Conservation (phyloP, 2,113 vertebrate species). For the Mus spicilegus region DNA sequence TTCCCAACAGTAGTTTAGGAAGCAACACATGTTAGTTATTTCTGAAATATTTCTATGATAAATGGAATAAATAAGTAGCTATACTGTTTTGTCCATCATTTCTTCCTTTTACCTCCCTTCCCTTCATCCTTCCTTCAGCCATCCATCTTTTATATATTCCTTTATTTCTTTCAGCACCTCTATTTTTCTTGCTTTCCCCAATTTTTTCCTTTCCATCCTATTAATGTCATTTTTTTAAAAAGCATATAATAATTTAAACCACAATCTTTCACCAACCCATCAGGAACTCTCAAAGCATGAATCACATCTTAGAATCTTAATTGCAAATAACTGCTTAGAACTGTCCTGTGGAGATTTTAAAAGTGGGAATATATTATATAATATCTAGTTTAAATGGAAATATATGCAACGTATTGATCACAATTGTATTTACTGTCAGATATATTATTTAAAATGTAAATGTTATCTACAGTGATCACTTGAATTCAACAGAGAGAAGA, state of each 20-base stretch:
- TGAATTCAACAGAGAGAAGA: background rate
- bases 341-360: background rate
- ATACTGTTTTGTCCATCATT: background rate
- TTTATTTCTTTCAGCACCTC: background rate
- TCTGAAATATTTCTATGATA: constrained; percentile 19
- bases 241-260: background rate
- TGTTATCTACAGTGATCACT: background rate
- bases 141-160: background rate
- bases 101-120: background rate
- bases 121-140: accelerated
- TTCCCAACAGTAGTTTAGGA: background rate
- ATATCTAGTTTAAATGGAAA: background rate
- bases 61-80: background rate
- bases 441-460: background rate
- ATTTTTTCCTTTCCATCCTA: background rate
- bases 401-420: background rate
- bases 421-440: background rate
- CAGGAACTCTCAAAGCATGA: background rate
- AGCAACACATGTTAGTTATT: constrained; percentile 46
- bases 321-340: background rate
- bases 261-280: background rate
- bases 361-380: background rate
- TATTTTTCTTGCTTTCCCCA: background rate
- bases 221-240: background rate
- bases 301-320: background rate